Conservation (phyloP, 1,140 invertebrate genomes). For the Tribolium madens region DNA sequence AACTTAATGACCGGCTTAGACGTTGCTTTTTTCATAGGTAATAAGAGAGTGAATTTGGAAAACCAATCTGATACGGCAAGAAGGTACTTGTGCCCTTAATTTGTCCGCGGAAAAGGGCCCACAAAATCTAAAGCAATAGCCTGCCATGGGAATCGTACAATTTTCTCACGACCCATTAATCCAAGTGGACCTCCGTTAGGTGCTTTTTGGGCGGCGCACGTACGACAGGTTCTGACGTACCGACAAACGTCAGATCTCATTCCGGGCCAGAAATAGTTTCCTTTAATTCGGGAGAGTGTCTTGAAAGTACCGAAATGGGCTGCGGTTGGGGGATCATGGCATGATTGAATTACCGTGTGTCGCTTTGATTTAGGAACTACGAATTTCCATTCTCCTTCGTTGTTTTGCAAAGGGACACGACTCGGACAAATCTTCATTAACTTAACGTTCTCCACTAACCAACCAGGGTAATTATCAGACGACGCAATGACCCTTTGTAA, state of each 20-base stretch:
- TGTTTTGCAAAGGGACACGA: slow-evolving; percentile 10
- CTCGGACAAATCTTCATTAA: slow-evolving; percentile 44
- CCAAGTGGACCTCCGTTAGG: not conserved
- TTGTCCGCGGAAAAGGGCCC: slow-evolving; percentile 55
- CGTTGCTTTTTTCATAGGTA: not conserved
- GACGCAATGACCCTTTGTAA: not conserved
- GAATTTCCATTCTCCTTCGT: slow-evolving; percentile 41
- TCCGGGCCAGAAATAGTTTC: slow-evolving; percentile 19
- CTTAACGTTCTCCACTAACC: slow-evolving; percentile 22
- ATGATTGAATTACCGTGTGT: slow-evolving; percentile 14
- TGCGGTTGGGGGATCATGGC: slow-evolving; percentile 27
- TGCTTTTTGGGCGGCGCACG: not conserved
- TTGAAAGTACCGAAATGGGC: slow-evolving; percentile 1
- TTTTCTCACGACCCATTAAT: slow-evolving; percentile 4
- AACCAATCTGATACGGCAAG: slow-evolving; percentile 57
- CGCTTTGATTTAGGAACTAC: slow-evolving; percentile 46
- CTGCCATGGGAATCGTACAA: not conserved
- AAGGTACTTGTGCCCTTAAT: slow-evolving; percentile 55
- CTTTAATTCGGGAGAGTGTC: not conserved
- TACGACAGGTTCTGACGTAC: not conserved
- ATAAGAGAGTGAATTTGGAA: slow-evolving; percentile 47
- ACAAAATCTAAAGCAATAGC: slow-evolving; percentile 61
- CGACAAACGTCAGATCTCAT: not conserved
- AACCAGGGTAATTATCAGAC: not conserved
- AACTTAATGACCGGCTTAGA: not conserved